Percentiles rank a stretch among this genome's conserved stretches.
Conservation (phyloP, 2,113 vertebrate genomes). For the Merops nubicus region DNA sequence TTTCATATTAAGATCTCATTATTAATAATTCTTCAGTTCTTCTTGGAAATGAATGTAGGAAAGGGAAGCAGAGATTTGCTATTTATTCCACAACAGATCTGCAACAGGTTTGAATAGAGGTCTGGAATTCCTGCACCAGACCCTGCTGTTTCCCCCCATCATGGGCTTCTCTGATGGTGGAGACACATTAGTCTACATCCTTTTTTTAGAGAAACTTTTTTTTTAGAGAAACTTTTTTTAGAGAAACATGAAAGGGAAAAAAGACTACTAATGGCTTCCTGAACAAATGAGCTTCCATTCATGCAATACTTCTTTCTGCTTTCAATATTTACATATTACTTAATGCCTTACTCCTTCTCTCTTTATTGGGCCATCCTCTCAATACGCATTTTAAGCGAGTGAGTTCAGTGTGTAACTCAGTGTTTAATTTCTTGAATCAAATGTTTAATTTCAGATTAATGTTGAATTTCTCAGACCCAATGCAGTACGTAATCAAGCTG, state of each 20-base stretch:
- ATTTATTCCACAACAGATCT: not conserved
- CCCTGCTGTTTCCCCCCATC: not conserved
- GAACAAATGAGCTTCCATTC: not conserved
- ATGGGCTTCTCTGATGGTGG: not conserved
- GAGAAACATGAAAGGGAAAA: not conserved
- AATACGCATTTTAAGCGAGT: not conserved
- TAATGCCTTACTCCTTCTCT: not conserved
- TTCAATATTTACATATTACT: not conserved
- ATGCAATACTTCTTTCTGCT: accelerated
- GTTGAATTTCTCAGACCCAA: not conserved
- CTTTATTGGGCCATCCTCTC: not conserved
- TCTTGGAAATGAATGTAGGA: not conserved
- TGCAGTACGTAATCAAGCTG: not conserved
- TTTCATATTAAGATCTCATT: not conserved
- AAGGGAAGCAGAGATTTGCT: not conserved
- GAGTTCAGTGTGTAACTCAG: not conserved
- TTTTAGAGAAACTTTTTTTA: not conserved
- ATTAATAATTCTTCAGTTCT: not conserved
- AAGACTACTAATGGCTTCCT: not conserved
- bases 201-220: too few relatives aligned
- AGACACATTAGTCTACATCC: not conserved
- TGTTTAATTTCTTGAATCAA: not conserved
- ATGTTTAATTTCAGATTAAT: not conserved
- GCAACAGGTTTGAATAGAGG: not conserved
- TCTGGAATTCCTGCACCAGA: not conserved